Conservation (phyloP, 2,888 invertebrate species). For the Drosophila mercatorum region DNA sequence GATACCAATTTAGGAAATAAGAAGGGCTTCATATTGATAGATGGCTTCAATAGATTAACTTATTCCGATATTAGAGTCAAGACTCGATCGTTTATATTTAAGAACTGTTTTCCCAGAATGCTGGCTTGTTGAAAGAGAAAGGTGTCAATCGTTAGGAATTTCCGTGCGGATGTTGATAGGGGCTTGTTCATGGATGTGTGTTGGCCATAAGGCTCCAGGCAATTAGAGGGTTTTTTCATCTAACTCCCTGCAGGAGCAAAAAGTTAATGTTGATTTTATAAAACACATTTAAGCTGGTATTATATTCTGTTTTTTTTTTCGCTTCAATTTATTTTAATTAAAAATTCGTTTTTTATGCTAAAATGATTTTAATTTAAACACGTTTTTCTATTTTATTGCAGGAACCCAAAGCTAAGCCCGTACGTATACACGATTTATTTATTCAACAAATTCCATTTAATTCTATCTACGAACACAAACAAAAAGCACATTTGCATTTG, state of each 20-base stretch:
- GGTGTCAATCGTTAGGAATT: no score
- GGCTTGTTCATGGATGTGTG: not conserved
- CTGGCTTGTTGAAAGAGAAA: no score
- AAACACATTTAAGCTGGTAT: not conserved
- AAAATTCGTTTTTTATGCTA: constrained; percentile 13
- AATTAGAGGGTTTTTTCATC: constrained; percentile 51
- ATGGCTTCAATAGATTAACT: no score
- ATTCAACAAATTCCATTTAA: constrained; percentile 10
- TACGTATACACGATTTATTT: constrained; percentile 68
- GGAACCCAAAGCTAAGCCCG: constrained; percentile 83
- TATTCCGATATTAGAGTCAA: no score
- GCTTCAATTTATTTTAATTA: constrained; percentile 19
- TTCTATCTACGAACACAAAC: not conserved
- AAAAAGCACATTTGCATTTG: constrained; percentile 4
- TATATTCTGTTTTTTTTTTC: not conserved
- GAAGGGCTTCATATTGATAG: not conserved
- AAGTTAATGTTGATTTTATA: not conserved
- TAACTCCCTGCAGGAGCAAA: not conserved
- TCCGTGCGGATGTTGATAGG: no score
- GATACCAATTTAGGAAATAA: no score
- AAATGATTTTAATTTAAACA: constrained; percentile 46
- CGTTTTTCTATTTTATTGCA: constrained; percentile 53
- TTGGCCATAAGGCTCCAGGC: constrained; percentile 36
- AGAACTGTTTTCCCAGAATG: not conserved
- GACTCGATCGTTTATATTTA: not conserved